A percentile compares a stretch with the other conserved stretches of the same genome.
Conservation (phyloP, 2,888 invertebrate species). For the Thera britannica region DNA sequence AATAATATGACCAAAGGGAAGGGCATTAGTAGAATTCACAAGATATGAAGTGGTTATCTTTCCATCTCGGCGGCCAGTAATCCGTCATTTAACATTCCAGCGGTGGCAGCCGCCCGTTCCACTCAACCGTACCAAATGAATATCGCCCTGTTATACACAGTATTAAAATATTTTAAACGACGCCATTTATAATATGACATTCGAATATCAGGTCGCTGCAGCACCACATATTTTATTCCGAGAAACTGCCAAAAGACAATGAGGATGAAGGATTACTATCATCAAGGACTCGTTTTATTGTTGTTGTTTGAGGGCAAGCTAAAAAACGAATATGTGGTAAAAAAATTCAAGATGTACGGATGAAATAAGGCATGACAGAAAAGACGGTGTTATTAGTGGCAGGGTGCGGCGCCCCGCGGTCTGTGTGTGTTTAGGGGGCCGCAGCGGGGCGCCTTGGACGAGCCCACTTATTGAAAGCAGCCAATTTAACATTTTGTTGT, state of each 20-base stretch:
- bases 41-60: constrained; percentile 71
- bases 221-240: constrained; percentile 81
- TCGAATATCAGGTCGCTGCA: constrained; percentile 80
- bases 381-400: constrained; percentile 80
- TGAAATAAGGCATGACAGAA: constrained; percentile 81
- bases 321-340: constrained; percentile 72
- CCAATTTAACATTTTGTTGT: constrained; percentile 78
- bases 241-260: constrained; percentile 85
- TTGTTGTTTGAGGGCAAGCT: constrained; percentile 73
- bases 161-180: constrained; percentile 85
- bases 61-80: constrained; percentile 77
- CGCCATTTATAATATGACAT: constrained; percentile 83
- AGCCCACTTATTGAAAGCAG: constrained; percentile 77
- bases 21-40: constrained; percentile 67
- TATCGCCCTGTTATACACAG: constrained; percentile 81
- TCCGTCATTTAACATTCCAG: constrained; percentile 84
- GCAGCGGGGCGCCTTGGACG: constrained; percentile 63
- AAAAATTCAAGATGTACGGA: constrained; percentile 74
- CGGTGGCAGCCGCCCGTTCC: constrained; percentile 77
- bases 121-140: constrained; percentile 83
- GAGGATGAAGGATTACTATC: constrained; percentile 84
- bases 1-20: constrained; percentile 50
- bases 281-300: constrained; percentile 80
- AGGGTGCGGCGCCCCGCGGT: constrained; percentile 81
- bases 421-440: constrained; percentile 80